phyloP scores from a whole-genome alignment of 2,113 vertebrate species.

The Piliocolobus tephrosceles region DNA sequence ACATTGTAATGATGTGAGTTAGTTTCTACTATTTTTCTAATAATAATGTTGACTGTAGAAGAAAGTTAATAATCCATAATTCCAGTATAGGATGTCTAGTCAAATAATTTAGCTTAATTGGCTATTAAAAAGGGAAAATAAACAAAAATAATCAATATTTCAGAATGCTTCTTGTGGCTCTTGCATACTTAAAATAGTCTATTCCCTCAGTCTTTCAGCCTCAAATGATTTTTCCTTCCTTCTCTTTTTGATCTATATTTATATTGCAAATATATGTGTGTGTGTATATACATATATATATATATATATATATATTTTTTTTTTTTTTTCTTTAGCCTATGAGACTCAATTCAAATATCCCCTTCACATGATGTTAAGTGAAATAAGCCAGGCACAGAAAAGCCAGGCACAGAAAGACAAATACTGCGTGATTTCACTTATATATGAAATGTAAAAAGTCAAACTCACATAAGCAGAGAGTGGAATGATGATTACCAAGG shows the following conservation, averaged over 20 bases:
- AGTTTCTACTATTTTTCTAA: neutral
- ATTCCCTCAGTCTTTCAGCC: neutral
- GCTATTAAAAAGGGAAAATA: neutral
- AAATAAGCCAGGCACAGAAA: neutral
- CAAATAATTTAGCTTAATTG: neutral
- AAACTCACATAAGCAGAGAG: neutral
- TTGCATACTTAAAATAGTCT: neutral
- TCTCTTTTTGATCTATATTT: neutral
- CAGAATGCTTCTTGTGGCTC: neutral
- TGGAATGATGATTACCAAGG: neutral
- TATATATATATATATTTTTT: neutral
- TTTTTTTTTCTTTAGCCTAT: neutral
- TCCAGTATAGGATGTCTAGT: neutral
- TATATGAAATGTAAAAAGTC: neutral
- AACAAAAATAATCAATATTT: neutral
- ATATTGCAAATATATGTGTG: too few species aligned
- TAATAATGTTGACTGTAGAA: neutral
- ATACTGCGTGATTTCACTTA: neutral
- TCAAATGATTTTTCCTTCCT: neutral
- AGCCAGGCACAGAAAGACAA: neutral
- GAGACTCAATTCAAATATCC: neutral
- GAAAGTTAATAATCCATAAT: neutral
- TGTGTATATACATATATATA: accelerated
- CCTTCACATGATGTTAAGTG: neutral
- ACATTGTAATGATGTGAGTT: neutral